Conservation (phyloP, 2,113 vertebrate species). For the Sapajus apella region DNA sequence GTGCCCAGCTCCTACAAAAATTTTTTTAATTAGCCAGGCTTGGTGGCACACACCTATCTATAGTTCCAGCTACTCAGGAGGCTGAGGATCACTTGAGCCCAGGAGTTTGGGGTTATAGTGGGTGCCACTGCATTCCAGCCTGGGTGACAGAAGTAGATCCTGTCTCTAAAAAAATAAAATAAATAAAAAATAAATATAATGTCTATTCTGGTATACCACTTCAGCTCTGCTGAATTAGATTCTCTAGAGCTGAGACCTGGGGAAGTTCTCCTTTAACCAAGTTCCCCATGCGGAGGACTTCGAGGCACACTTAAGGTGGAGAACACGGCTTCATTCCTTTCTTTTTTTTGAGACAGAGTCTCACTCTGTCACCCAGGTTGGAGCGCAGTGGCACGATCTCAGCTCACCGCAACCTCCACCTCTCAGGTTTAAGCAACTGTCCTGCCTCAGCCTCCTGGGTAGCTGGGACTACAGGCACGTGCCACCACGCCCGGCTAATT, state of each 20-base stretch:
- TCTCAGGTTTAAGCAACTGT: too few species aligned
- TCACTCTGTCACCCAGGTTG: too few species aligned
- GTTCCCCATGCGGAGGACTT: background rate
- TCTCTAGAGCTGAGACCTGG: background rate
- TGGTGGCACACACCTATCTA: background rate
- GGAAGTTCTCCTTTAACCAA: background rate
- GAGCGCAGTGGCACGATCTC: too few species aligned
- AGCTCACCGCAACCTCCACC: too few species aligned
- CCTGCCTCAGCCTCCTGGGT: too few species aligned
- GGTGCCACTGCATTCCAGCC: background rate
- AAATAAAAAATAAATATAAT: background rate
- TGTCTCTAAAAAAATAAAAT: background rate
- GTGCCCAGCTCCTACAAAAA: too few species aligned
- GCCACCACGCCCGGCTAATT: too few species aligned
- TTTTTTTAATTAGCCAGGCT: background rate
- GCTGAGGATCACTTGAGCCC: background rate
- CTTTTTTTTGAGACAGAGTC: too few species aligned
- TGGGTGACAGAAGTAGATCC: background rate
- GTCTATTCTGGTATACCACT: background rate
- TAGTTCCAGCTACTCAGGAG: background rate
- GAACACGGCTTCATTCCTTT: background rate
- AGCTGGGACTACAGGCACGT: too few species aligned
- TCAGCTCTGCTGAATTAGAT: background rate
- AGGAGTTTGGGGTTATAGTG: too few species aligned
- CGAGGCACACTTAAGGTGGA: background rate